These are phyloP conservation scores for Knipowitschia caucasica DNA, from an alignment of 2,797 vertebrate species.

Conservation along the genomic window DNA sequence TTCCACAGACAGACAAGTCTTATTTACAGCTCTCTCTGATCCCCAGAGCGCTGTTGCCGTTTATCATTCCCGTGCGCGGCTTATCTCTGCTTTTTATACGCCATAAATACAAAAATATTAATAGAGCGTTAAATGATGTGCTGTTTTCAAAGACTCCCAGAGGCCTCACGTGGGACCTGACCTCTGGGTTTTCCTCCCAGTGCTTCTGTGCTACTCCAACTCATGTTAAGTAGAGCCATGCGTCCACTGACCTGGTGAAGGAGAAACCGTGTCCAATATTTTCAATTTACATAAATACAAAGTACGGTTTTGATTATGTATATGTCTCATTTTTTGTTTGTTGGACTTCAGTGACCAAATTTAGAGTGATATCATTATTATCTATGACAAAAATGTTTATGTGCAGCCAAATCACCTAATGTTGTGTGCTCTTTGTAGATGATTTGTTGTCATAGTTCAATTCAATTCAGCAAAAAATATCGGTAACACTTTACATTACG, in stretches of 20 bases:
- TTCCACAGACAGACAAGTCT: slow-evolving; percentile 45
- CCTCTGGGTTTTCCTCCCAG: slow-evolving; percentile 43
- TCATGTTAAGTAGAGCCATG: slow-evolving; percentile 33
- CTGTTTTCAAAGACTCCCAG: slow-evolving; percentile 51
- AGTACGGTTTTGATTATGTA: slow-evolving; percentile 11
- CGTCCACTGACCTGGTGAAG: slow-evolving; percentile 39
- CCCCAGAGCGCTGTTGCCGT: slow-evolving; percentile 48
- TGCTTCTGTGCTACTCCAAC: slow-evolving; percentile 23
- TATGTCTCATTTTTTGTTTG: not conserved
- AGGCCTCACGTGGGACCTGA: slow-evolving; percentile 35
- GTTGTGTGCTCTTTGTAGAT: no score
- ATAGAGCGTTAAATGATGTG: slow-evolving; percentile 65
- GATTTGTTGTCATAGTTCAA: no score
- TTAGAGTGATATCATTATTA: not conserved
- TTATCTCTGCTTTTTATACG: slow-evolving; percentile 63
- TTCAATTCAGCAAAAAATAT: no score
- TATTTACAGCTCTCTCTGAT: slow-evolving; percentile 52
- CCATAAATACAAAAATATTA: slow-evolving; percentile 65
- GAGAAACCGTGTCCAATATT: slow-evolving; percentile 27
- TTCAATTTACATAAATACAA: slow-evolving; percentile 42
- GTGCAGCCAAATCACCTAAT: no score
- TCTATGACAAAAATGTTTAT: no score
- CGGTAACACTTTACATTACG: no score
- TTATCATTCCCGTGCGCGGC: slow-evolving; percentile 43
- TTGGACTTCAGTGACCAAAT: not conserved